Evolutionary conservation across 2,797 vertebrate genomes (phyloP).

Genomic region (Urophycis tenuis): DNA sequence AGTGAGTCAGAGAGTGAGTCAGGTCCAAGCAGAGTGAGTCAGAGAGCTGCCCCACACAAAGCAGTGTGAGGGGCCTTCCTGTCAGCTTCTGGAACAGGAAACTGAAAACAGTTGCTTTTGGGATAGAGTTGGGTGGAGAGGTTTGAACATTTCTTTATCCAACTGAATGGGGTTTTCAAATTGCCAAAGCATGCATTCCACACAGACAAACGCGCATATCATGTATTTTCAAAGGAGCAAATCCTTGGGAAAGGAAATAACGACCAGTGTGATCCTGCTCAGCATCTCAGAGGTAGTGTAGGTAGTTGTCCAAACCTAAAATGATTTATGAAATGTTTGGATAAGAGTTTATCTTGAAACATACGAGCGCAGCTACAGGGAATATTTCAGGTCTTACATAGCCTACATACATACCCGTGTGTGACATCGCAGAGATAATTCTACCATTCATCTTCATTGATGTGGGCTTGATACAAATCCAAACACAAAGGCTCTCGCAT

Average conservation of each 20-base stretch:
- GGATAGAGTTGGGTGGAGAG: conserved; percentile 31
- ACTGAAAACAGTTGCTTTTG: conserved; percentile 62
- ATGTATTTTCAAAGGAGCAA: neutral
- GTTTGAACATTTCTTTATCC: neutral
- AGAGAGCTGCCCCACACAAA: conserved; percentile 38
- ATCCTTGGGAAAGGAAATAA: neutral
- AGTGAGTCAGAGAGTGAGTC: too few relatives aligned
- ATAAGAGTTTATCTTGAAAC: neutral
- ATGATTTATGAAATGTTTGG: neutral
- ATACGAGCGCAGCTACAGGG: neutral
- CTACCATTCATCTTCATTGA: neutral
- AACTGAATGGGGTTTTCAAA: neutral
- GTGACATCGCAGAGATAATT: neutral
- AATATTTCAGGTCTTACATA: neutral
- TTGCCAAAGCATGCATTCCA: neutral
- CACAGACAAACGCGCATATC: neutral
- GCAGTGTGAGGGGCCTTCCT: conserved; percentile 57
- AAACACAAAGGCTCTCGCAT: neutral
- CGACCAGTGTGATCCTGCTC: neutral
- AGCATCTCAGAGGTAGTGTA: neutral
- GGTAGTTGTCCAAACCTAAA: neutral
- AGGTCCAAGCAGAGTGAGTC: conserved; percentile 52
- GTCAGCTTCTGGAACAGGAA: conserved; percentile 64
- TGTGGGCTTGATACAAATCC: neutral
- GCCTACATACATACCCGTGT: neutral